phyloP scores from a whole-genome alignment of 2,888 invertebrate species.

The Aspidapion aeneum region DNA sequence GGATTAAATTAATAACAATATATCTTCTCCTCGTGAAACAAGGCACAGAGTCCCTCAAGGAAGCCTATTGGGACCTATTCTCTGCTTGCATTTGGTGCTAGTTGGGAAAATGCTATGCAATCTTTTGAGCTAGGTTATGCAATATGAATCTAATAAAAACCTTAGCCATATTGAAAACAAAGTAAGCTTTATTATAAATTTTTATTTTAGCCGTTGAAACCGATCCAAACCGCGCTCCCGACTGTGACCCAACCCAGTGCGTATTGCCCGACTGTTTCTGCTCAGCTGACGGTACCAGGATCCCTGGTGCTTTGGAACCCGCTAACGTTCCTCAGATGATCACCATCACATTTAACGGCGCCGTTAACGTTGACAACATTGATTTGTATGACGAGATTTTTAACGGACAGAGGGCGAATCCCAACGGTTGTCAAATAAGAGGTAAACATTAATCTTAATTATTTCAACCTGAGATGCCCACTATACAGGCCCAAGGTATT shows the following conservation, averaged over 20 bases:
- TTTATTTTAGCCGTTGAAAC: conserved; percentile 72
- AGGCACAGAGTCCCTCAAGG: no score
- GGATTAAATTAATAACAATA: no score
- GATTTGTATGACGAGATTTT: conserved; percentile 89
- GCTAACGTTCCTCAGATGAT: conserved; percentile 91
- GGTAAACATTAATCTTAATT: conserved; percentile 49
- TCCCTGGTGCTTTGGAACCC: conserved; percentile 79
- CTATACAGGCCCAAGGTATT: no score
- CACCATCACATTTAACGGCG: conserved; percentile 89
- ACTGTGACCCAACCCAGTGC: conserved; percentile 87
- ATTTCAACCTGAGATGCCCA: no score
- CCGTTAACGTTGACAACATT: conserved; percentile 89
- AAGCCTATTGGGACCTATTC: no score
- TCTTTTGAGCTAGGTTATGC: no score
- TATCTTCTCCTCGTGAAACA: no score
- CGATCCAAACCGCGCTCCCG: conserved; percentile 89
- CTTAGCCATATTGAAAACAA: no score
- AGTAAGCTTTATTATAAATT: no score
- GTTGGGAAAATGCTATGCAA: no score
- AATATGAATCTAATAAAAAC: no score
- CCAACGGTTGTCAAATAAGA: conserved; percentile 84
- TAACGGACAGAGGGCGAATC: conserved; percentile 79
- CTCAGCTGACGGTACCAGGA: conserved; percentile 86
- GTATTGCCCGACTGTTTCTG: conserved; percentile 90
- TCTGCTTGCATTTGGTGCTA: no score